Conservation (phyloP, 2,888 invertebrate species). For the Carpatolechia fugitivella region DNA sequence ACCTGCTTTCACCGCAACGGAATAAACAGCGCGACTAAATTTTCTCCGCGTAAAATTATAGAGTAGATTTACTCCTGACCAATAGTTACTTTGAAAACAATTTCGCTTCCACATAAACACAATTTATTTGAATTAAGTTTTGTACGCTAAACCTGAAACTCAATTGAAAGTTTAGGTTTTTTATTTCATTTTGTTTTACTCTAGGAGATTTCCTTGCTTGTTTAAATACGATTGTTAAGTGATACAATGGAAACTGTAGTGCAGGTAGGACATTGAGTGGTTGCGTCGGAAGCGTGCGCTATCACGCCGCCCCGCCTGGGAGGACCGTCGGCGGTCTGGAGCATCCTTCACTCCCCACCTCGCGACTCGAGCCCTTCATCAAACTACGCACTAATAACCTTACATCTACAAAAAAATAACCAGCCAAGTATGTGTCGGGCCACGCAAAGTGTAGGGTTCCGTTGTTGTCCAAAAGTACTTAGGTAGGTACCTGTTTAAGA, state of each 20-base stretch:
- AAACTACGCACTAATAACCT: slow-evolving; percentile 23
- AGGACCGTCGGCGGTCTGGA: slow-evolving; percentile 29
- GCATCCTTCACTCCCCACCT: slow-evolving; percentile 33
- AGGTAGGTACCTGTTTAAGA: too few relatives aligned
- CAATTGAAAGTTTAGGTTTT: not conserved
- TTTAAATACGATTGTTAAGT: too few relatives aligned
- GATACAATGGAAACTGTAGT: too few relatives aligned
- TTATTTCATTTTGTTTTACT: too few relatives aligned
- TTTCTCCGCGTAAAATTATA: slow-evolving; percentile 61
- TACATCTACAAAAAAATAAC: not conserved
- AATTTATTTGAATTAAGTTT: too few relatives aligned
- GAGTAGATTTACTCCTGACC: slow-evolving; percentile 46
- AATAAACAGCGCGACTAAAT: slow-evolving; percentile 61
- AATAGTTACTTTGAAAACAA: slow-evolving; percentile 34
- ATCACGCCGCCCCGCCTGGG: slow-evolving; percentile 40
- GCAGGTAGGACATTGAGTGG: not conserved
- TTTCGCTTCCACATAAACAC: slow-evolving; percentile 7
- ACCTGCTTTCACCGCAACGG: slow-evolving; percentile 61
- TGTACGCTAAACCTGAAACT: not conserved
- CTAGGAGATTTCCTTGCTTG: too few relatives aligned
- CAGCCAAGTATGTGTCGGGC: too few relatives aligned
- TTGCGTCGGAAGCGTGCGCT: slow-evolving; percentile 45
- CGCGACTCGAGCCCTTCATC: slow-evolving; percentile 40
- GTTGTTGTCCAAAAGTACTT: too few relatives aligned
- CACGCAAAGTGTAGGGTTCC: too few relatives aligned